Conservation (phyloP, 1,140 invertebrate genomes). For the Drosophila paulistorum region DNA sequence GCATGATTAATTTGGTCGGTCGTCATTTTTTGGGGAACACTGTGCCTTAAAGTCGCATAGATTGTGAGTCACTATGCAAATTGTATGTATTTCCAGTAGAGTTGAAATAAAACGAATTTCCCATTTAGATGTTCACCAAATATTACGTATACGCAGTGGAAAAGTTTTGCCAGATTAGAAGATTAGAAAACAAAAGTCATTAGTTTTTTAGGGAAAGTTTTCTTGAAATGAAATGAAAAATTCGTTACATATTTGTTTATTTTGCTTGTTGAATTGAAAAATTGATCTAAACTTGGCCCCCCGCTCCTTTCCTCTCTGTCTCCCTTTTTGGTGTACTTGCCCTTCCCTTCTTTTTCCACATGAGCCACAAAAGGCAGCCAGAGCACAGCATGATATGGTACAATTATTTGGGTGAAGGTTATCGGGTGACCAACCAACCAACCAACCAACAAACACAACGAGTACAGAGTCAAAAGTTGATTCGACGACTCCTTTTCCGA, state of each 20-base stretch:
- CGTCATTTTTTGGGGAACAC: background rate
- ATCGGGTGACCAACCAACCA: slow-evolving; percentile 1
- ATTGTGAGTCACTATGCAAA: no score
- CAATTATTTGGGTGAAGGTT: slow-evolving; percentile 12
- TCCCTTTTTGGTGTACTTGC: slow-evolving; percentile 4
- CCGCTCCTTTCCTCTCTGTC: slow-evolving; percentile 5
- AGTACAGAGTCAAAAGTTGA: background rate
- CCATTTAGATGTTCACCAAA: no score
- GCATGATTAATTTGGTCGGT: slow-evolving; percentile 4
- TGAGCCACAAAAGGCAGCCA: background rate
- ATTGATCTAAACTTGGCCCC: background rate
- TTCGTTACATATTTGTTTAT: background rate
- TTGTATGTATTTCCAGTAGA: no score
- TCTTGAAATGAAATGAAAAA: no score
- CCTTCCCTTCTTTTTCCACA: background rate
- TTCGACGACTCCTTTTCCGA: background rate
- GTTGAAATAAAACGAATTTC: no score
- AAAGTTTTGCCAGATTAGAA: no score
- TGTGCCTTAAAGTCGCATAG: background rate
- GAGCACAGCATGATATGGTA: background rate
- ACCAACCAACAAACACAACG: background rate
- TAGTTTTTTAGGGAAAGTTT: no score
- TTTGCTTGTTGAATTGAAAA: background rate
- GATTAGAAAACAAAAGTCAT: no score
- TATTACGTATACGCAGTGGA: no score